Evolutionary conservation across 2,113 vertebrate genomes (phyloP).

Genomic region (Paraplagusia blochii): DNA sequence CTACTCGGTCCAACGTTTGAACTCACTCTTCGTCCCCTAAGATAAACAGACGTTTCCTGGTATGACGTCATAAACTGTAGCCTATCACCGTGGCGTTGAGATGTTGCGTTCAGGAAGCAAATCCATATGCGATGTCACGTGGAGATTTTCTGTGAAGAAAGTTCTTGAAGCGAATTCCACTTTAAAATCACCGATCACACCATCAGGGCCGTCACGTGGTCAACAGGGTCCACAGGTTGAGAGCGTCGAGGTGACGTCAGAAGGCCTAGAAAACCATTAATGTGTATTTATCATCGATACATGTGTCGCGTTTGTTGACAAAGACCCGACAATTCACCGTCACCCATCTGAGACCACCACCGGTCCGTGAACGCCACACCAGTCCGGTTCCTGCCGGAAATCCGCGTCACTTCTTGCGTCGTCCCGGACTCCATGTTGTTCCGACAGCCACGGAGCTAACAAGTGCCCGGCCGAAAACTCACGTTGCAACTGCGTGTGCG

Average conservation of each 20-base stretch:
- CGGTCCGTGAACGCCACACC: slow-evolving; percentile 30
- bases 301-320: too few species aligned
- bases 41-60: slow-evolving; percentile 20
- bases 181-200: too few species aligned
- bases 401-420: slow-evolving; percentile 57
- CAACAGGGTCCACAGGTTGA: too few species aligned
- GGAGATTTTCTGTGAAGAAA: not conserved
- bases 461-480: slow-evolving; percentile 66
- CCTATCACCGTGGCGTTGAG: slow-evolving; percentile 17
- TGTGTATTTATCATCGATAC: too few species aligned
- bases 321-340: too few species aligned
- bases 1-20: too few species aligned
- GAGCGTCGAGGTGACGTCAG: too few species aligned
- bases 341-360: too few species aligned
- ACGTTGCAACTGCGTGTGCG: slow-evolving; percentile 60
- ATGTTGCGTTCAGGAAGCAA: slow-evolving; percentile 37
- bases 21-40: not conserved
- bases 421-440: slow-evolving; percentile 77
- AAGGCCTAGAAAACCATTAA: too few species aligned
- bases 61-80: slow-evolving; percentile 31
- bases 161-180: not conserved
- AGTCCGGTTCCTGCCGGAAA: slow-evolving; percentile 16
- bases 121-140: not conserved
- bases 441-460: slow-evolving; percentile 69
- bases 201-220: too few species aligned